These are phyloP conservation scores for Galeopterus variegatus DNA, from an alignment of 2,113 vertebrate species.

Conservation along the genomic window DNA sequence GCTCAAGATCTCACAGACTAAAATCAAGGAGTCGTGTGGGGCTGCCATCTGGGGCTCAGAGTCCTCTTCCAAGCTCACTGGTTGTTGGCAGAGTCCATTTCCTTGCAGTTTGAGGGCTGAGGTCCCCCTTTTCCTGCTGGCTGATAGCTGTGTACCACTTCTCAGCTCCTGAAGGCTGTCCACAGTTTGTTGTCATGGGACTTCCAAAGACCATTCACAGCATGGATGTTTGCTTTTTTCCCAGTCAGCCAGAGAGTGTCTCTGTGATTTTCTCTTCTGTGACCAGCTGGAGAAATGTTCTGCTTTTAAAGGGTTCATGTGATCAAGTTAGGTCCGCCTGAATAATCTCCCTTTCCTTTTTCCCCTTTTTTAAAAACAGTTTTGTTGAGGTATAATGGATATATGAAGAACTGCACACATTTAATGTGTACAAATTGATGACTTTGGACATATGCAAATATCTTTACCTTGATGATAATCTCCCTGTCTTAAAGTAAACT, in stretches of 20 bases:
- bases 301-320: neutral
- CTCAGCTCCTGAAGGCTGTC: neutral
- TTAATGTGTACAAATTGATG: neutral
- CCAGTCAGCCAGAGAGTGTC: neutral
- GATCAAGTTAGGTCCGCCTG: neutral
- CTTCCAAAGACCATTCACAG: neutral
- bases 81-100: neutral
- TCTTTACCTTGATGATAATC: neutral
- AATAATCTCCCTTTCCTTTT: neutral
- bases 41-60: neutral
- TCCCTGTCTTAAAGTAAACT: neutral
- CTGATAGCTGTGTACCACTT: neutral
- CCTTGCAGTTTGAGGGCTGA: neutral
- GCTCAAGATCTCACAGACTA: neutral
- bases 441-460: neutral
- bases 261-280: neutral
- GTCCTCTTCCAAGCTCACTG: constrained; percentile 31
- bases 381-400: neutral
- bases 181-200: neutral
- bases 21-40: neutral
- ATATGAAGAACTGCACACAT: neutral
- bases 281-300: neutral
- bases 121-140: neutral
- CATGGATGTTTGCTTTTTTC: neutral
- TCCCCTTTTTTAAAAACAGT: neutral